Conservation (phyloP, 2,113 vertebrate genomes). For the Petromus typicus region DNA sequence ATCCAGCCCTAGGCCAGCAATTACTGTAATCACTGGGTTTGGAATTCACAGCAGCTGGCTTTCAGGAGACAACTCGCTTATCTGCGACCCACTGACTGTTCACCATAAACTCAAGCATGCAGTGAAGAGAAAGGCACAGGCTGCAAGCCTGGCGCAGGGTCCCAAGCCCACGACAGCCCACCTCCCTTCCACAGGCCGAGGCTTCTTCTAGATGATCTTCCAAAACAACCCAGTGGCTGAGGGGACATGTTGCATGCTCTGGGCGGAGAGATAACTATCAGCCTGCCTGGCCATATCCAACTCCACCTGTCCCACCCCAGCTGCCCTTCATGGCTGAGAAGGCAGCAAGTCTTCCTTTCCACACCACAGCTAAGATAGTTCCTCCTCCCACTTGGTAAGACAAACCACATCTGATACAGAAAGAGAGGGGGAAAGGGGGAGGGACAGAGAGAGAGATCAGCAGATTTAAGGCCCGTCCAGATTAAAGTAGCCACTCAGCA, state of each 20-base stretch:
- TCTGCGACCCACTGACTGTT: slow-evolving; percentile 17
- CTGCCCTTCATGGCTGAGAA: background rate
- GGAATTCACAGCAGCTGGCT: slow-evolving; percentile 58
- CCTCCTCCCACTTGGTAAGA: background rate
- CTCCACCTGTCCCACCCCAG: too few relatives aligned
- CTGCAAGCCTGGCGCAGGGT: background rate
- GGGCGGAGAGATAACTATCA: background rate
- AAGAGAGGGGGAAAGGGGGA: background rate
- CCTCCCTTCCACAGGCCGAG: background rate
- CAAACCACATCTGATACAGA: background rate
- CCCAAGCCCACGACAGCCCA: background rate
- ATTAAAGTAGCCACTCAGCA: background rate
- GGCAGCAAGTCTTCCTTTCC: background rate
- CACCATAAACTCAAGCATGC: background rate
- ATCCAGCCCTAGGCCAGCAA: slow-evolving; percentile 62
- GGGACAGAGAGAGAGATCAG: background rate
- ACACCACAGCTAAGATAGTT: background rate
- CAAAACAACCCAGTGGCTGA: background rate
- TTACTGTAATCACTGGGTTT: slow-evolving; percentile 56
- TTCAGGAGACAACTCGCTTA: slow-evolving; percentile 55
- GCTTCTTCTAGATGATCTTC: background rate
- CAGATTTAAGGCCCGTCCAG: background rate
- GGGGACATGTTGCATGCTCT: background rate
- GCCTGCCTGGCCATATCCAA: background rate
- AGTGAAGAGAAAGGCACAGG: background rate